Evolutionary conservation across 2,113 vertebrate genomes (phyloP).

Genomic region (Cercopithecus mona): DNA sequence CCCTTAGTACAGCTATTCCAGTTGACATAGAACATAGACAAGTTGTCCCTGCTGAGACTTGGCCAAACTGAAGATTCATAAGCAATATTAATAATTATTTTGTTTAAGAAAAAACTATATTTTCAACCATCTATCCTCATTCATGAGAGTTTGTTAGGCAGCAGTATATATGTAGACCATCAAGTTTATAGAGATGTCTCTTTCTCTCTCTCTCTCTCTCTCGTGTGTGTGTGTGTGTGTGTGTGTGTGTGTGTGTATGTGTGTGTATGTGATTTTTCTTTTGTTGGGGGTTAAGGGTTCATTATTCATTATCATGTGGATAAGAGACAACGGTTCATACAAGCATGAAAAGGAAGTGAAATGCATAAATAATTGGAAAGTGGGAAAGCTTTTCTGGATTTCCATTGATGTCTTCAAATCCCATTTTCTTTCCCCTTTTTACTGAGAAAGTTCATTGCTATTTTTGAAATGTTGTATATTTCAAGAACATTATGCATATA

Average conservation of each 20-base stretch:
- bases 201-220: too few relatives aligned
- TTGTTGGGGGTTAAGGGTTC: background rate
- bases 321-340: background rate
- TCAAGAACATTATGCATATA: background rate
- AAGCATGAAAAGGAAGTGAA: background rate
- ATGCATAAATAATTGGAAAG: background rate
- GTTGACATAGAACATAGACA: background rate
- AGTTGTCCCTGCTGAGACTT: background rate
- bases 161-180: too few relatives aligned
- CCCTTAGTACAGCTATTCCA: too few relatives aligned
- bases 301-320: background rate
- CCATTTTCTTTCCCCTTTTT: background rate
- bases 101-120: background rate
- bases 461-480: background rate
- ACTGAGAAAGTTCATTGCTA: background rate
- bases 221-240: background rate
- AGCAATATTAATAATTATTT: background rate
- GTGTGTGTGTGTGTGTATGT: background rate
- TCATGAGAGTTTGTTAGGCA: background rate
- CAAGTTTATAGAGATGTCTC: background rate
- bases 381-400: background rate
- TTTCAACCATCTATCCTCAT: background rate
- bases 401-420: background rate
- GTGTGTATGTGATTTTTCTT: background rate
- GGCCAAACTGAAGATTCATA: background rate